These are phyloP conservation scores for Aleiodes sp. DNA, from an alignment of 1,140 invertebrate genomes.

Conservation along the genomic window DNA sequence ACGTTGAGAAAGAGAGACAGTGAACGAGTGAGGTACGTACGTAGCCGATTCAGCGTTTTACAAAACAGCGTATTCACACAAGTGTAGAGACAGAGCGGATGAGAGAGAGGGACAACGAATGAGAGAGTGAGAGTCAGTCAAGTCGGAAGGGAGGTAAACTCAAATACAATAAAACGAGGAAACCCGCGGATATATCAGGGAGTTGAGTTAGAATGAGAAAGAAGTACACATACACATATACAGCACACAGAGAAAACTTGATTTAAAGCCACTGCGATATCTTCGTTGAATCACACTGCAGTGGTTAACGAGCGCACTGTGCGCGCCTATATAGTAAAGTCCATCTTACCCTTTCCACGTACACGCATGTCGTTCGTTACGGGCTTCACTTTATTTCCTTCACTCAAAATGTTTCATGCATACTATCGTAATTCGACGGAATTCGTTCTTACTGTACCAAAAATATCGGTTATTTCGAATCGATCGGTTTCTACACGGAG, in stretches of 20 bases:
- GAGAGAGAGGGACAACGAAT: too few species aligned
- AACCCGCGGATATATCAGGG: background rate
- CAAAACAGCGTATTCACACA: background rate
- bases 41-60: conserved; percentile 48
- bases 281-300: conserved; percentile 57
- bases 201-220: conserved; percentile 31
- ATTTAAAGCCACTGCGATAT: conserved; percentile 62
- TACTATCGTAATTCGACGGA: background rate
- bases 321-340: conserved; percentile 29
- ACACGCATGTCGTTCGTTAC: conserved; percentile 35
- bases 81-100: background rate
- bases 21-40: conserved; percentile 43
- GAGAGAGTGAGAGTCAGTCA: conserved; percentile 53
- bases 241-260: conserved; percentile 51
- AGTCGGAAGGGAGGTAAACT: conserved; percentile 36
- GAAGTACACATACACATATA: background rate
- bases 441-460: conserved; percentile 9
- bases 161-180: background rate
- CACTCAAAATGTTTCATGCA: conserved; percentile 24
- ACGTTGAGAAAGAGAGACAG: background rate
- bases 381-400: conserved; percentile 33
- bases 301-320: conserved; percentile 55
- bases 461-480: conserved; percentile 2
- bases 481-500: conserved; percentile 1
- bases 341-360: conserved; percentile 20